Base-by-base conservation (phyloP, 53 echinoderm and acorn worm species). In the Astropecten irregularis region DNA sequence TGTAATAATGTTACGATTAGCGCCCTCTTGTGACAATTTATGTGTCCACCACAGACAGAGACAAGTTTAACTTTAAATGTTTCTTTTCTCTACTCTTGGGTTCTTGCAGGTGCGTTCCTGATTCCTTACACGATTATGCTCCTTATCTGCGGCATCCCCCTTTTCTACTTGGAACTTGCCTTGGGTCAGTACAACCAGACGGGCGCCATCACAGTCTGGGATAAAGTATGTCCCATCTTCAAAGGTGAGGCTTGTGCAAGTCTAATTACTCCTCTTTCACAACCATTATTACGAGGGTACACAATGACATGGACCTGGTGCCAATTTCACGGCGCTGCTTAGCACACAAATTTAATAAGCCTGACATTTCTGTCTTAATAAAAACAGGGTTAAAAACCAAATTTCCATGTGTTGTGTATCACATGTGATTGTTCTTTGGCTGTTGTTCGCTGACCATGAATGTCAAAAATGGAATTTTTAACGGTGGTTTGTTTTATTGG, bases 81-180 rank as follows among this genome's bases (percentile, higher is more conserved):
- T 65, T 65, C 6, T 27, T 65, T 22, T 65, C 32, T 3, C 31
- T 65, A 15, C 11, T 70, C 20, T 15, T 5, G 6, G n/a, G n/a
- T n/a, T 34, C 66, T 56, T 55, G 16, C 86, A 97, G 97, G 97
- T 83, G 97, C 97, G 34, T 97, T 97, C 50, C 73, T 97, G 44
- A 94, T 97, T 21, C 97, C 97, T 0, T 97, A 97, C 90, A 83
- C 85, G 25, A 84, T 97, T 48, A 97, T 97, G 97, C 82, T 97
- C 51, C 39, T 97, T 13, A 69, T 97, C 51, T 87, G 89, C 34
- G 97, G 97, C 0, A 94, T 97, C 25, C 97, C 97, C 2, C 77
- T 97, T 11, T 97, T 97, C 52, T 94, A 94, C 82, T 63, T 97
- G 83, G 97, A 97, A 61, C 82, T 97, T 37, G 92, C 94, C 19